Conservation (phyloP, 2,888 invertebrate species). For the Rhagophthalmus giganteus region DNA sequence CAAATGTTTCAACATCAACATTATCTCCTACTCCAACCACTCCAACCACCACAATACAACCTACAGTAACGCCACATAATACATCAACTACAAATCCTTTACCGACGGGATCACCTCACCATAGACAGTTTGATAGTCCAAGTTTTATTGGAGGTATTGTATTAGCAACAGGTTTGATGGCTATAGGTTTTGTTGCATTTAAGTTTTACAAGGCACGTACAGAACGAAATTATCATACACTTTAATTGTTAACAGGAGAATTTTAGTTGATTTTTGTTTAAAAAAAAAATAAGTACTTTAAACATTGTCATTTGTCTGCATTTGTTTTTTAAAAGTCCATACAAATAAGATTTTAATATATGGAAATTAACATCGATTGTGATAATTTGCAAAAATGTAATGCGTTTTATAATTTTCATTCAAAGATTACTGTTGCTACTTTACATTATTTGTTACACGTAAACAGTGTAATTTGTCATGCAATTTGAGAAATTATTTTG, state of each 20-base stretch:
- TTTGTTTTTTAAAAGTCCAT: no score
- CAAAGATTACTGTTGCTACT: no score
- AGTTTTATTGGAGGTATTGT: conserved; percentile 87
- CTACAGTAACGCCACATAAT: conserved; percentile 3
- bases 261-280: background rate
- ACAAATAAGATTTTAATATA: no score
- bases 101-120: conserved; percentile 21
- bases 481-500: no score
- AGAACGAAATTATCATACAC: conserved; percentile 85
- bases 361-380: no score
- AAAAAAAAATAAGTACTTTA: no score
- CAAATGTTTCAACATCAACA: conserved; percentile 14
- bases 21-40: conserved; percentile 6
- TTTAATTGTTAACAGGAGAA: conserved; percentile 61
- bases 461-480: no score
- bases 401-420: no score
- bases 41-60: background rate
- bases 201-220: conserved; percentile 86
- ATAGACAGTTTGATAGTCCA: conserved; percentile 69
- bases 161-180: conserved; percentile 75
- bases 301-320: no score
- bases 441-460: no score
- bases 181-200: conserved; percentile 79
- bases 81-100: conserved; percentile 7
- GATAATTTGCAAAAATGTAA: no score